Conservation (phyloP, 2,113 vertebrate species). For the Calypte anna region DNA sequence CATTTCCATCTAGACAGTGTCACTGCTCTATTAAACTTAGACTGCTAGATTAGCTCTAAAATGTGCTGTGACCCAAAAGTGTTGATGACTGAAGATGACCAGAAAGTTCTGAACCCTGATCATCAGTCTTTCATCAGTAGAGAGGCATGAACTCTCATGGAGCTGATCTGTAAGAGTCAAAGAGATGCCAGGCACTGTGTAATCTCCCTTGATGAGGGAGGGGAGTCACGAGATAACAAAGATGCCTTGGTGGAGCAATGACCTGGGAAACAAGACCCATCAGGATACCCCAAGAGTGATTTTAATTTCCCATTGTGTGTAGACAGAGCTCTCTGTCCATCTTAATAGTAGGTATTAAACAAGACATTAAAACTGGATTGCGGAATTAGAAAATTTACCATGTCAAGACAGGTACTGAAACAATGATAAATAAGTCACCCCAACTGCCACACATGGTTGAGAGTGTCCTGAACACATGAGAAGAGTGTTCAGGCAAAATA, state of each 20-base stretch:
- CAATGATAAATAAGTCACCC: not conserved
- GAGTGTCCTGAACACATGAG: not conserved
- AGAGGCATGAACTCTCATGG: not conserved
- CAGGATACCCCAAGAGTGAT: not conserved
- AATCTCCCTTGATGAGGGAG: not conserved
- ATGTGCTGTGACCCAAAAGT: rapidly evolving
- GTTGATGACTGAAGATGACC: not conserved
- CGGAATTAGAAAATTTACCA: not conserved
- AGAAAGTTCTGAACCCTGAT: not conserved
- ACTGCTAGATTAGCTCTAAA: rapidly evolving
- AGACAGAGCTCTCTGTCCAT: not conserved
- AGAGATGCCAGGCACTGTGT: not conserved
- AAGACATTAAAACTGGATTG: not conserved
- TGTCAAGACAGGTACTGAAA: not conserved
- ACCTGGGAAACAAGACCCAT: not conserved
- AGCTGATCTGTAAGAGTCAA: not conserved
- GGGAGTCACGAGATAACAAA: not conserved
- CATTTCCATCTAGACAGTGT: not conserved
- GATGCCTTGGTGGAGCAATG: not conserved
- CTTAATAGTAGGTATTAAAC: not conserved
- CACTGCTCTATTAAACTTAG: not conserved
- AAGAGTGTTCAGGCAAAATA: not conserved
- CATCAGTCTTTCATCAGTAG: not conserved
- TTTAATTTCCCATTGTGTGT: not conserved
- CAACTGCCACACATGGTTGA: not conserved